A percentile compares a stretch with the other conserved stretches of the same genome.
phyloP scores from a whole-genome alignment of 2,888 invertebrate species.

The Athripsodes cinereus region DNA sequence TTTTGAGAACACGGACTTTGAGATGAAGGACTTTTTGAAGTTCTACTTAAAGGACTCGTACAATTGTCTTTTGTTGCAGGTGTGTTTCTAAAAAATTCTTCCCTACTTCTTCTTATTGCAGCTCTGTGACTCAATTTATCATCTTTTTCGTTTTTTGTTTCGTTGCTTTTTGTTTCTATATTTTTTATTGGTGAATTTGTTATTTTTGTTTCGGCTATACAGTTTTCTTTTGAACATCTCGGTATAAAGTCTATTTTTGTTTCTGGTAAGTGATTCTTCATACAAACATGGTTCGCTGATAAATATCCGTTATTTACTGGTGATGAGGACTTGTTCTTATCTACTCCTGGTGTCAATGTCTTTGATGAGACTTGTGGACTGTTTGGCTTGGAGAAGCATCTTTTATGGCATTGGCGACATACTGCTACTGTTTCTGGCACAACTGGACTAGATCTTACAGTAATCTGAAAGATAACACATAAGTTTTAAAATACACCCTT shows the following conservation, averaged over 20 bases:
- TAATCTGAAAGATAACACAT: conserved; percentile 51
- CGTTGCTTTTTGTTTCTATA: conserved; percentile 13
- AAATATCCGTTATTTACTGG: conserved; percentile 15
- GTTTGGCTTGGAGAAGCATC: conserved; percentile 58
- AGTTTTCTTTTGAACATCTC: conserved; percentile 21
- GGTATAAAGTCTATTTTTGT: conserved; percentile 17
- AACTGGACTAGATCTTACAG: conserved; percentile 69
- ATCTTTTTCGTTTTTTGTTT: background rate
- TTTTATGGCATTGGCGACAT: conserved; percentile 73
- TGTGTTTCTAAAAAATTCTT: conserved; percentile 25
- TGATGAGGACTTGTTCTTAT: conserved; percentile 5
- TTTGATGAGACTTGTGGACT: conserved; percentile 47
- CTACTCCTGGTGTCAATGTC: conserved; percentile 33
- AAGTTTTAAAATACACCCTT: too few relatives aligned
- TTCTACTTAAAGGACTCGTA: conserved; percentile 22
- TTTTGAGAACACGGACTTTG: conserved; percentile 46
- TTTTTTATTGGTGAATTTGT: conserved; percentile 22
- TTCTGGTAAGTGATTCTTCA: conserved; percentile 18
- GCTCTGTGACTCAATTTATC: conserved; percentile 20
- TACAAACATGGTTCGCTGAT: conserved; percentile 16
- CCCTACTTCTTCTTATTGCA: conserved; percentile 24
- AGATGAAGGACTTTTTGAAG: conserved; percentile 32
- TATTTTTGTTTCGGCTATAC: conserved; percentile 24
- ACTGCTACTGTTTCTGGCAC: conserved; percentile 67
- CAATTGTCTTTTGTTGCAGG: conserved; percentile 14